Evolutionary conservation across 1,140 invertebrate genomes (phyloP).

Genomic region (Notospermus geniculatus): DNA sequence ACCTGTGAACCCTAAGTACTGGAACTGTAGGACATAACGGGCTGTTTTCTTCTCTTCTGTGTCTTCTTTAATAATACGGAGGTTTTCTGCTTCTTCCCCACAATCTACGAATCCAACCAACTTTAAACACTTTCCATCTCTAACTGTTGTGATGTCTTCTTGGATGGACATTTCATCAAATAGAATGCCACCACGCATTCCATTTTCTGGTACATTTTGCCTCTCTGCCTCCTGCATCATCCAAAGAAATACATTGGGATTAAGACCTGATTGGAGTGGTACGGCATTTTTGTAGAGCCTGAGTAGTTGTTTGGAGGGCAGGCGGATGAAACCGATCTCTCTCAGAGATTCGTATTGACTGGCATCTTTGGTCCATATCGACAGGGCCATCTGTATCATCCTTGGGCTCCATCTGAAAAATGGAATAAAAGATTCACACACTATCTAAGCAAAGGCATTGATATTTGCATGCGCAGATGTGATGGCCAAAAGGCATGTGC

Average conservation of each 20-base stretch:
- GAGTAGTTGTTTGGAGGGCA: not conserved
- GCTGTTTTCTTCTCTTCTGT: not conserved
- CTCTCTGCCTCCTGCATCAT: not conserved
- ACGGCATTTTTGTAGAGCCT: not conserved
- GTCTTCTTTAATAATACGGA: not conserved
- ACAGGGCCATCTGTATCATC: not conserved
- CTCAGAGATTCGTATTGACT: not conserved
- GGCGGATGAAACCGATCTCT: not conserved
- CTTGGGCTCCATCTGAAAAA: not conserved
- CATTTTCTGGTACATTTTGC: not conserved
- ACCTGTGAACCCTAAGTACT: not conserved
- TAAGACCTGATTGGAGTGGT: not conserved
- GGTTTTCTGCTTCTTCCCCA: not conserved
- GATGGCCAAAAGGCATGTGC: too few relatives aligned
- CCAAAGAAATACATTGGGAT: not conserved
- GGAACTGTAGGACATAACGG: not conserved
- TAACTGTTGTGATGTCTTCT: not conserved
- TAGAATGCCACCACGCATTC: too few relatives aligned
- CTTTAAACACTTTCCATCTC: not conserved
- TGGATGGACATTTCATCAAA: not conserved
- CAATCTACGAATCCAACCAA: not conserved
- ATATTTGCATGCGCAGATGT: too few relatives aligned
- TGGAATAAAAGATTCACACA: too few relatives aligned
- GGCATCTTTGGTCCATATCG: not conserved
- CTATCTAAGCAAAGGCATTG: too few relatives aligned